These are phyloP conservation scores for Neoscelio sp. DNA, from an alignment of 2,888 invertebrate species.

Conservation along the genomic window DNA sequence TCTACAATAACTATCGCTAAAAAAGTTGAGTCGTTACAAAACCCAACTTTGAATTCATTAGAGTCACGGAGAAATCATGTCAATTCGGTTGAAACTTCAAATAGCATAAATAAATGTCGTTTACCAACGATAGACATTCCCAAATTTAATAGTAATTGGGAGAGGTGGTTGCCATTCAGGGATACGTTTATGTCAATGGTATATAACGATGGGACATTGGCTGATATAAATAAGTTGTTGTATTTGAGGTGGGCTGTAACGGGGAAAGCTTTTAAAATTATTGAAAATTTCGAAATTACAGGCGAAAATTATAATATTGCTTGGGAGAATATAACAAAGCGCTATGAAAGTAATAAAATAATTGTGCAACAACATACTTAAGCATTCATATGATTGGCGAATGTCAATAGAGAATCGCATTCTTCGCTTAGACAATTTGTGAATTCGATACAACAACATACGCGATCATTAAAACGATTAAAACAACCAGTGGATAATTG, in stretches of 20 bases:
- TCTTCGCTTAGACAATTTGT: neutral
- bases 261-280: neutral
- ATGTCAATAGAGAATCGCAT: neutral
- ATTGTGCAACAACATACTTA: neutral
- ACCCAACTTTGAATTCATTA: too few species aligned
- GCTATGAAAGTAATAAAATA: neutral
- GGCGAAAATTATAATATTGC: neutral
- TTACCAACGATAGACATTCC: neutral
- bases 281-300: neutral
- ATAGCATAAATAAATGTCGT: neutral
- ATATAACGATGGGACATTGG: neutral
- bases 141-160: neutral
- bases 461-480: neutral
- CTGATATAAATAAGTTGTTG: neutral
- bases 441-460: neutral
- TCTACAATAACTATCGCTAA: too few species aligned
- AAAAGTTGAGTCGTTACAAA: too few species aligned
- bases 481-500: slow-evolving; percentile 10
- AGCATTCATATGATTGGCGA: neutral
- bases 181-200: neutral
- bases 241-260: neutral
- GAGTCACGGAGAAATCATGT: too few species aligned
- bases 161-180: neutral
- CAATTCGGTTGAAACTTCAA: too few species aligned
- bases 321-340: neutral